A percentile compares a stretch with the other conserved stretches of the same genome.
Evolutionary conservation across 2,797 vertebrate genomes (phyloP).

Genomic region (Ptychobarbus kaznakovi): DNA sequence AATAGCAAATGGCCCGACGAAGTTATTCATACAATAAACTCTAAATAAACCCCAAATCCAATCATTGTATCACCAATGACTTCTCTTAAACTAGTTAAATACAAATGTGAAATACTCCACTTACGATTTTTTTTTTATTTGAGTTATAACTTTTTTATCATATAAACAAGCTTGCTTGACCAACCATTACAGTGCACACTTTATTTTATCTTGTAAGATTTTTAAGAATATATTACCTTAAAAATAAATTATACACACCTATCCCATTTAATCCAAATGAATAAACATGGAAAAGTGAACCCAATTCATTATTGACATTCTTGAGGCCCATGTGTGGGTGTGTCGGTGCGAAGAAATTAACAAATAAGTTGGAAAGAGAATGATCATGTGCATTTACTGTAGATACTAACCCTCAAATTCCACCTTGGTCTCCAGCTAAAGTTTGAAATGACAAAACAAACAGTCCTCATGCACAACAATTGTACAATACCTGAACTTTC

Average conservation of each 20-base stretch:
- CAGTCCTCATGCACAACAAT: neutral
- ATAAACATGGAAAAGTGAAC: neutral
- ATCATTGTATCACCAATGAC: neutral
- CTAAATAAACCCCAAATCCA: neutral
- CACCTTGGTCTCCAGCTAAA: neutral
- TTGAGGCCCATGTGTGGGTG: neutral
- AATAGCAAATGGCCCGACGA: neutral
- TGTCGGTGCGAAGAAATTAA: neutral
- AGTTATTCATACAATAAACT: neutral
- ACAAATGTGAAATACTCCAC: neutral
- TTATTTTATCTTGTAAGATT: neutral
- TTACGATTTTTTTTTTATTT: neutral
- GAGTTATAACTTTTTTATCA: neutral
- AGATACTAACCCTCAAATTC: conserved; percentile 12
- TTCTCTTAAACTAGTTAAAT: neutral
- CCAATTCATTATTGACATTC: neutral
- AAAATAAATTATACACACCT: neutral
- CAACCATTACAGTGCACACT: neutral
- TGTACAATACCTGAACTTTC: neutral
- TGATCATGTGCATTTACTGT: neutral
- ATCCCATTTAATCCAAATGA: conserved; percentile 7
- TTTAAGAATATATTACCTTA: neutral
- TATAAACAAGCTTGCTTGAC: neutral
- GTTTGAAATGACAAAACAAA: conserved; percentile 19
- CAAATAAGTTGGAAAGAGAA: neutral